Evolutionary conservation across 2,113 vertebrate genomes (phyloP).

Genomic region (Oreochromis tanganicae): DNA sequence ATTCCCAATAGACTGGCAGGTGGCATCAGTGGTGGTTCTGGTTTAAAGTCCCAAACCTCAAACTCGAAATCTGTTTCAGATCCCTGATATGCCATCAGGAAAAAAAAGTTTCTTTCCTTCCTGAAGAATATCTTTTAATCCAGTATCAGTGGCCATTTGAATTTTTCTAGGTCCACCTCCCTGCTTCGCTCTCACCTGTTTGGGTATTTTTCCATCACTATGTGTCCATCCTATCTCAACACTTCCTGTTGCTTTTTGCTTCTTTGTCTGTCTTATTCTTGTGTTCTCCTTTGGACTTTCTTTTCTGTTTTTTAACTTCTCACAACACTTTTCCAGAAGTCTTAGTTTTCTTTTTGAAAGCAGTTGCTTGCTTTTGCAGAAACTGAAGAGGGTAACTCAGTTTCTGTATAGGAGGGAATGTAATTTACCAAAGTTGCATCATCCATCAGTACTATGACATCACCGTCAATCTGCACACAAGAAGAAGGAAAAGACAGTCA

Average conservation of each 20-base stretch:
- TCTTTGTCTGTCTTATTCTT: too few relatives aligned
- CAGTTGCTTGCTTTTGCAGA: not conserved
- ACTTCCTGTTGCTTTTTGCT: not conserved
- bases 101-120: too few relatives aligned
- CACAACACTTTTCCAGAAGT: too few relatives aligned
- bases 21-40: too few relatives aligned
- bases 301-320: too few relatives aligned
- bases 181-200: constrained; percentile 12
- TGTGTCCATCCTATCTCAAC: constrained; percentile 23
- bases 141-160: not conserved
- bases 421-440: not conserved
- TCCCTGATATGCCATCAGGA: too few relatives aligned
- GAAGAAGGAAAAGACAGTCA: not conserved
- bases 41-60: too few relatives aligned
- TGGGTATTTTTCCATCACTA: not conserved
- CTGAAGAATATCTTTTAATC: too few relatives aligned
- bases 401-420: not conserved
- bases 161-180: constrained; percentile 21
- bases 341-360: too few relatives aligned
- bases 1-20: too few relatives aligned
- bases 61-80: too few relatives aligned
- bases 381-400: not conserved
- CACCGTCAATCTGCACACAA: not conserved
- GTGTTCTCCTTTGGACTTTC: too few relatives aligned
- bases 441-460: not conserved